Conservation (phyloP, 2,888 invertebrate species). For the Theretra japonica region DNA sequence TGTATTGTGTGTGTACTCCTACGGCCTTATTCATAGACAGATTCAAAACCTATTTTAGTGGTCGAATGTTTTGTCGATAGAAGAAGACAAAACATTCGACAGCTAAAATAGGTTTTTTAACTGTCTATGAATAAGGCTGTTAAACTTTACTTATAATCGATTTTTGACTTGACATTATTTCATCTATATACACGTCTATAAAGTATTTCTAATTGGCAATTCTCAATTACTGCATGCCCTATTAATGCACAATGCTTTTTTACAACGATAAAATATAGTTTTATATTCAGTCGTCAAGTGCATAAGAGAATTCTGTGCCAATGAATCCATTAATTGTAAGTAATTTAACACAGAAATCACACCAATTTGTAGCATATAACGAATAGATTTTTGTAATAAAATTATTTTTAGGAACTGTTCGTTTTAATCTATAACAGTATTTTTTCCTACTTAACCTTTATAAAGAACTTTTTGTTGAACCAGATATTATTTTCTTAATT, state of each 20-base stretch:
- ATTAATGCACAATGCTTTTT: neutral
- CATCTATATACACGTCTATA: neutral
- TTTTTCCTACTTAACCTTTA: neutral
- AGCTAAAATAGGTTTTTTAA: too few relatives aligned
- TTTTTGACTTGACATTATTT: slow-evolving; percentile 1
- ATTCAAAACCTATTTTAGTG: too few relatives aligned
- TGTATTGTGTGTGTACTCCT: neutral
- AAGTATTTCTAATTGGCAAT: neutral
- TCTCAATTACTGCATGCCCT: slow-evolving; percentile 4
- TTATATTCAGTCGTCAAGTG: slow-evolving; percentile 12
- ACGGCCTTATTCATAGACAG: too few relatives aligned
- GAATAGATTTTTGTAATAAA: slow-evolving; percentile 68
- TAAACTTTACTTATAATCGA: neutral
- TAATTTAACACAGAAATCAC: slow-evolving; percentile 34
- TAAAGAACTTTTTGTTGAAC: neutral
- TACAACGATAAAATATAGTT: slow-evolving; percentile 20
- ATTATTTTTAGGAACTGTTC: slow-evolving; percentile 53
- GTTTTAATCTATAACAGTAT: slow-evolving; percentile 38
- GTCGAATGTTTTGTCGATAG: too few relatives aligned
- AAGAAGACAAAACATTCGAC: too few relatives aligned
- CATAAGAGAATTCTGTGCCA: slow-evolving; percentile 21
- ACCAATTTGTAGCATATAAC: slow-evolving; percentile 34
- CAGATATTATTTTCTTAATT: too few relatives aligned
- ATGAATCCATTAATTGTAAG: slow-evolving; percentile 19
- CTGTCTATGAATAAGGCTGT: too few relatives aligned